Evolutionary conservation across 2,888 invertebrate species (phyloP), one percentile per base, ranked within the genome.

Genomic region (Ophonus ardosiacus): DNA sequence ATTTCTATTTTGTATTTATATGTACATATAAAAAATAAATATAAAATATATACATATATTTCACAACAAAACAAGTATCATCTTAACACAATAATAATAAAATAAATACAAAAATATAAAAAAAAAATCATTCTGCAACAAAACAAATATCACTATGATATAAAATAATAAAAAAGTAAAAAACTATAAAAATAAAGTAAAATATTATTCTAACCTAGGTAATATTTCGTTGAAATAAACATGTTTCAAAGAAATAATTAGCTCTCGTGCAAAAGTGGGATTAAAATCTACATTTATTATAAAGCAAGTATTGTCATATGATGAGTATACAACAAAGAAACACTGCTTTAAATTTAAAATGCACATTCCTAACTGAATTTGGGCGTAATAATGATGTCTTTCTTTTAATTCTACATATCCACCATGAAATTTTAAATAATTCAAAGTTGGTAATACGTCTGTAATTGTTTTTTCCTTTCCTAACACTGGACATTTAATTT

Each of bases 401-500:
- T 57, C n/a, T 57, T 57, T 57, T 13, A 71, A 40, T 6, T 57
- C 10, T 7, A 57, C 56, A 57, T 57, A 57, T 15, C 56, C 56
- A 57, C 15, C 15, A 57, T 10, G n/a, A 57, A 57, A 57, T n/a
- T 57, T 57, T 57, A 57, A 57, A 57, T 57, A 57, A 57, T 57
- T 57, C 13, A 7, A 57, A n/a, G 56, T 57, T 10, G 56, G 56
- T 57, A 57, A 5, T 7, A 57, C 10, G 4, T 57, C 56, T 57
- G 10, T 57, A 57, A 57, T 57, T 4, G 56, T 10, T 7, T 57
- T 57, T 57, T 57, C 6, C 15, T 57, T 57, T 13, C 56, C 56
- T 15, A 57, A n/a, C 13, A 57, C n/a, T 7, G 56, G 56, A 15
- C 6, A 57, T 57, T 57, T 57, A 7, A 57, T 57, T 15, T 57